phyloP scores from a whole-genome alignment of 2,888 invertebrate genomes.

The Hylaea fasciaria region DNA sequence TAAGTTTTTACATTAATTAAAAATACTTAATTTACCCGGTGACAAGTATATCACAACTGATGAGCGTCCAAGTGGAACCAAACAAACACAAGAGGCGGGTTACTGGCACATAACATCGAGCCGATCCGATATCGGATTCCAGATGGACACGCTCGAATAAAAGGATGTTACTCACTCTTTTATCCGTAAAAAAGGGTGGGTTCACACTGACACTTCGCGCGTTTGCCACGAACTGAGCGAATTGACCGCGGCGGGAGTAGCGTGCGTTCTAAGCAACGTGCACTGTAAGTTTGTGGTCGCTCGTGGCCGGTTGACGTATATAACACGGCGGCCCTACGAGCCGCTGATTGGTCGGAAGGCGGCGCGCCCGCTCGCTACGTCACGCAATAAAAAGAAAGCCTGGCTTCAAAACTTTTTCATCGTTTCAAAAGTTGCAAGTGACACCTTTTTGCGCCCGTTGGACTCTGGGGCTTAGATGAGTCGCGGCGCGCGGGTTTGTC shows the following conservation, averaged over 20 bases:
- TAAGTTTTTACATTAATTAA: not conserved
- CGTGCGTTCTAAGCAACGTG: slow-evolving; percentile 67
- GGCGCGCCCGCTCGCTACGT: slow-evolving; percentile 74
- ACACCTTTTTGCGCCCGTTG: slow-evolving; percentile 34
- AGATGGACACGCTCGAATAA: slow-evolving; percentile 45
- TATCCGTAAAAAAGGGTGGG: slow-evolving; percentile 48
- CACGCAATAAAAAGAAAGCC: slow-evolving; percentile 69
- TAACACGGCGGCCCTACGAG: slow-evolving; percentile 56
- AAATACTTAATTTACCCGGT: slow-evolving; percentile 6
- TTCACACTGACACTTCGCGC: slow-evolving; percentile 62
- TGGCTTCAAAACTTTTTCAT: slow-evolving; percentile 54
- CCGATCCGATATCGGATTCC: slow-evolving; percentile 55
- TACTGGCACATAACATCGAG: slow-evolving; percentile 51
- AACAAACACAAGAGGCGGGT: slow-evolving; percentile 40
- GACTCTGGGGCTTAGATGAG: slow-evolving; percentile 28
- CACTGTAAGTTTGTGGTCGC: slow-evolving; percentile 67
- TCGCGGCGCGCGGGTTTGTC: not conserved
- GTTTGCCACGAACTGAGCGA: slow-evolving; percentile 33
- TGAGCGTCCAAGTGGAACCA: slow-evolving; percentile 54
- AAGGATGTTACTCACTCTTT: slow-evolving; percentile 66
- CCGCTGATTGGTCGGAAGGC: slow-evolving; percentile 61
- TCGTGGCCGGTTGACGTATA: slow-evolving; percentile 66
- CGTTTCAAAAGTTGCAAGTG: slow-evolving; percentile 39
- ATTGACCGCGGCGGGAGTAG: slow-evolving; percentile 38
- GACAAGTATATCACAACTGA: slow-evolving; percentile 22